phyloP scores from a whole-genome alignment of 2,797 vertebrate species.

The Erethizon dorsatum region DNA sequence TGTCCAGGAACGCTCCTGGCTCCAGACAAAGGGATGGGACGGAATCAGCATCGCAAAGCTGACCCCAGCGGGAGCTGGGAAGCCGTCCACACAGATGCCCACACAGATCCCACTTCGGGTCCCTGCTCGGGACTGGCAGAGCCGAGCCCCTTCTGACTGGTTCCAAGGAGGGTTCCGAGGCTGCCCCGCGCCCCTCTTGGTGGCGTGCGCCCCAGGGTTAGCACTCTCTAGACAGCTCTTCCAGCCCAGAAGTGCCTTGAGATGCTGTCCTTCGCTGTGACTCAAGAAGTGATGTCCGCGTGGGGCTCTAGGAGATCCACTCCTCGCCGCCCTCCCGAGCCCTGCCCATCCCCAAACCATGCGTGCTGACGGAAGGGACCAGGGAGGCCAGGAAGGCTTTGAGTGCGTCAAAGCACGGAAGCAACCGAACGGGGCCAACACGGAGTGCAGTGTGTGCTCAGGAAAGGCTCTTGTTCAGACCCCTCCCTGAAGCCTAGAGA shows the following conservation, averaged over 20 bases:
- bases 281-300: fast-evolving
- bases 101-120: neutral
- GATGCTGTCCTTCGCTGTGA: neutral
- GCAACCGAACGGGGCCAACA: neutral
- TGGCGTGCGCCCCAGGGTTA: neutral
- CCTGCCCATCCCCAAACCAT: slow-evolving; percentile 28
- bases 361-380: neutral
- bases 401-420: neutral
- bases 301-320: neutral
- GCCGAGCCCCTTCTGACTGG: neutral
- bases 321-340: too few species aligned
- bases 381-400: neutral
- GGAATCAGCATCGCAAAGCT: neutral
- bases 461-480: neutral
- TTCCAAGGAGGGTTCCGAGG: neutral
- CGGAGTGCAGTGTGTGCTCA: neutral
- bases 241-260: neutral
- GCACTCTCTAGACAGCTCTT: neutral
- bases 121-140: neutral
- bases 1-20: neutral
- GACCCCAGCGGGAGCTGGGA: neutral
- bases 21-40: neutral
- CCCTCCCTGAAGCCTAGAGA: neutral
- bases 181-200: neutral
- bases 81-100: neutral